Base-by-base conservation (phyloP, 2,888 invertebrate genomes). In the Sarcophaga carnaria region DNA sequence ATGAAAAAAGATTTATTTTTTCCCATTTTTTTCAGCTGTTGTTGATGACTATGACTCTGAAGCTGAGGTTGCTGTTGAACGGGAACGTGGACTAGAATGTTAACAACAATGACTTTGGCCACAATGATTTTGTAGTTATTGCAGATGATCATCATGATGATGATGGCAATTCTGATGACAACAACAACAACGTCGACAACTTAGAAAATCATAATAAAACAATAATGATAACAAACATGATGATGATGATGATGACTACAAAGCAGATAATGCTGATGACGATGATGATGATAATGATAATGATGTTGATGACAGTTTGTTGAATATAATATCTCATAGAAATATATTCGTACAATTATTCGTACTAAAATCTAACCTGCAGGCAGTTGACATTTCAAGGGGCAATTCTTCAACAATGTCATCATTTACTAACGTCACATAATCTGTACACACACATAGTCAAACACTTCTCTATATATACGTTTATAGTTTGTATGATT, bases 331-430 rank as follows among this genome's bases (percentile, higher is more conserved):
- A 87, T 84, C 81, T 87, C 84, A 87, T 80, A 66, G 81, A 87
- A 84, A 83, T 86, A 81, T 78, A 80, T 87, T 83, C 85, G 72
- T 83, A 83, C 74, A 87, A 82, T 87, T 87, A 87, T 79, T 80
- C 49, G 71, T 71, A 27, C 63, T 75, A 84, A 54, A 54, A 82
- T 59, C 75, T 79, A 87, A 87, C 83, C 83, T 85, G 83, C 88
- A 84, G 88, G 88, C 88, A 86, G 86, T 86, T 88, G 86, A 85
- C 88, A 89, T 89, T 88, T 89, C 86, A 89, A 89, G 88, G 86
- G 89, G 88, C 89, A 88, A 88, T 89, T 88, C 88, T 86, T 89
- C 88, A 89, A 86, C 88, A 88, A 88, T 88, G 88, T 89, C 89
- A 88, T 87, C 88, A 86, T 86, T 81, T 85, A 84, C 88, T 89